These are phyloP conservation scores for Acrocyrtus sp. DNA, from an alignment of 2,888 invertebrate genomes.

Conservation along the genomic window DNA sequence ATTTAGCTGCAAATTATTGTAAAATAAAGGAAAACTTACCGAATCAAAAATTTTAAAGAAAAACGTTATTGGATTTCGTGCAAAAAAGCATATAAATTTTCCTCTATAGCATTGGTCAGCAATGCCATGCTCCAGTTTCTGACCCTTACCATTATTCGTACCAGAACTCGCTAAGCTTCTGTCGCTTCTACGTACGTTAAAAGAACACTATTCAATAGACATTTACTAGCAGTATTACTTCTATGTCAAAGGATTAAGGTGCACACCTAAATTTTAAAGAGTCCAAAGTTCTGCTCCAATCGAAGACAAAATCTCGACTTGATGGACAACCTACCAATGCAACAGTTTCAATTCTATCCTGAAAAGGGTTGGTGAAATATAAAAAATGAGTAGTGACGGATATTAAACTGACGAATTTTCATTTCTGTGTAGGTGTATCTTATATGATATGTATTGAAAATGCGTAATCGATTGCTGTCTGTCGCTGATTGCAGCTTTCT, in stretches of 20 bases:
- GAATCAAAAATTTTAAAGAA: constrained; percentile 55
- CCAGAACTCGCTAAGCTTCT: too few relatives aligned
- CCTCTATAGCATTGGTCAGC: constrained; percentile 31
- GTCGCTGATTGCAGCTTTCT: neutral
- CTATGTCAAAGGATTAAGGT: neutral
- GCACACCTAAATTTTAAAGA: constrained; percentile 49
- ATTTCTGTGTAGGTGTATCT: too few relatives aligned
- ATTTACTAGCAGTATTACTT: neutral
- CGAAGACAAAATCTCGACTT: constrained; percentile 41
- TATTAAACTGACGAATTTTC: too few relatives aligned
- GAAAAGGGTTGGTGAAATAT: too few relatives aligned
- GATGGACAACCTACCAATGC: constrained; percentile 42
- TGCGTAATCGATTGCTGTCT: neutral
- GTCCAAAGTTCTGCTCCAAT: constrained; percentile 54
- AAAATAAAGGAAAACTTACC: constrained; percentile 8
- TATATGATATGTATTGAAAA: too few relatives aligned
- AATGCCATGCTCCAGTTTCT: constrained; percentile 23
- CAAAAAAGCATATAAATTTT: constrained; percentile 51
- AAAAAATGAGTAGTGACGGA: too few relatives aligned
- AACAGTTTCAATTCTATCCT: constrained; percentile 22
- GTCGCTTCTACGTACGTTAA: constrained; percentile 2
- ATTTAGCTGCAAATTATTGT: neutral
- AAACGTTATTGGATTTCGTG: constrained; percentile 26
- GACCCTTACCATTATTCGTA: neutral
- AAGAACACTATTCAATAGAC: neutral